These are phyloP conservation scores for Toxonevra muliebris DNA, from an alignment of 2,888 invertebrate species.

Conservation along the genomic window DNA sequence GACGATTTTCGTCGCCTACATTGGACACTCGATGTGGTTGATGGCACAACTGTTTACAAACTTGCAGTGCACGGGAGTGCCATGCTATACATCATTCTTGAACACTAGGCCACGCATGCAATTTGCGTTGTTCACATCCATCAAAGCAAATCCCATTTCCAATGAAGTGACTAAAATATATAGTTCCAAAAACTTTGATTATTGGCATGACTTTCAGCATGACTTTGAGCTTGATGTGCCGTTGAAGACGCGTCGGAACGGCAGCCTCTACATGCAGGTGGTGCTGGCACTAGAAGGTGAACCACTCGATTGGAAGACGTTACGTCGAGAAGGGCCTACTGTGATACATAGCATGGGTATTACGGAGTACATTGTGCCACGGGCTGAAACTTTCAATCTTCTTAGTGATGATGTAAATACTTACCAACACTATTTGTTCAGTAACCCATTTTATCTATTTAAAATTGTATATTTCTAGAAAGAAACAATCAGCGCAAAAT, in stretches of 20 bases:
- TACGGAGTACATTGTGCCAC: constrained; percentile 79
- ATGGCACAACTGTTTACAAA: constrained; percentile 76
- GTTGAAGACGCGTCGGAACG: constrained; percentile 80
- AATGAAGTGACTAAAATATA: constrained; percentile 72
- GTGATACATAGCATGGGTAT: constrained; percentile 73
- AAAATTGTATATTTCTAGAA: constrained; percentile 24
- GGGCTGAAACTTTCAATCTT: constrained; percentile 78
- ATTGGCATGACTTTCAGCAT: constrained; percentile 68
- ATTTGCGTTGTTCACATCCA: constrained; percentile 75
- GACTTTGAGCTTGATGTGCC: constrained; percentile 73
- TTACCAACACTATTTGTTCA: neutral
- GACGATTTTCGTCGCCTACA: constrained; percentile 74
- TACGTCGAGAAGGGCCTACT: constrained; percentile 70
- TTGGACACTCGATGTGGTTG: constrained; percentile 79
- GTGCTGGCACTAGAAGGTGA: constrained; percentile 72
- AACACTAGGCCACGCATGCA: constrained; percentile 74
- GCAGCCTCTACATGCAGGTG: constrained; percentile 82
- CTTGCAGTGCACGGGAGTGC: constrained; percentile 67
- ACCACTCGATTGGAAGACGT: constrained; percentile 69
- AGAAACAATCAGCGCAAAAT: constrained; percentile 1
- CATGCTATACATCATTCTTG: constrained; percentile 77
- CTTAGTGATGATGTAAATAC: constrained; percentile 66
- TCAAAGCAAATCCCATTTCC: constrained; percentile 69
- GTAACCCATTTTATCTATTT: neutral
- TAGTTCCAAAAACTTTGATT: constrained; percentile 73